Percentiles rank a stretch among this genome's conserved stretches.
These are phyloP conservation scores for Nibea albiflora DNA, from an alignment of 2,113 vertebrate genomes.

Conservation along the genomic window DNA sequence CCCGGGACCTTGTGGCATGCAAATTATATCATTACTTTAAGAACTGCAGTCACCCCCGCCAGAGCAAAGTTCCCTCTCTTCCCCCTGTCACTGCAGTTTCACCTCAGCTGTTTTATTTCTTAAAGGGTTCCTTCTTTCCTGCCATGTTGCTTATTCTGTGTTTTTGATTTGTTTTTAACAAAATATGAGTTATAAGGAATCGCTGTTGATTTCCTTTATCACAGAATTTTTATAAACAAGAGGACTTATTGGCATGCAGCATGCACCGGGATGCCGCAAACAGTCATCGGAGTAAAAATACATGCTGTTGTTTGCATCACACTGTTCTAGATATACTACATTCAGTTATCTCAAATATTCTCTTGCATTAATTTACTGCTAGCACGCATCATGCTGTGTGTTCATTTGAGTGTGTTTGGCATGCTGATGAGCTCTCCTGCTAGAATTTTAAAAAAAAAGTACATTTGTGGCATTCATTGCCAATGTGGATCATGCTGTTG, in stretches of 20 bases:
- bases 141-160: not conserved
- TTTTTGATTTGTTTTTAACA: not conserved
- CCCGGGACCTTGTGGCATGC: slow-evolving; percentile 18
- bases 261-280: not conserved
- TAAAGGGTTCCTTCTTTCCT: not conserved
- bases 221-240: not conserved
- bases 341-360: slow-evolving; percentile 10
- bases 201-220: not conserved
- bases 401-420: not conserved
- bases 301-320: not conserved
- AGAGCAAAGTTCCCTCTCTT: not conserved
- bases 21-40: slow-evolving; percentile 14
- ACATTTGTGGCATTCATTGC: not conserved
- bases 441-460: not conserved
- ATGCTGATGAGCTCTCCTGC: not conserved
- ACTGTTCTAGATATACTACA: not conserved
- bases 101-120: not conserved
- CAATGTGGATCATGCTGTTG: not conserved
- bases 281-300: slow-evolving; percentile 1
- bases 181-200: not conserved
- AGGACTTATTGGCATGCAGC: not conserved
- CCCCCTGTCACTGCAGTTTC: not conserved
- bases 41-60: not conserved
- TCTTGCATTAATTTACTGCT: not conserved
- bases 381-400: not conserved